These are phyloP conservation scores for Cheilosia vernalis DNA, from an alignment of 2,888 invertebrate genomes.

Conservation along the genomic window DNA sequence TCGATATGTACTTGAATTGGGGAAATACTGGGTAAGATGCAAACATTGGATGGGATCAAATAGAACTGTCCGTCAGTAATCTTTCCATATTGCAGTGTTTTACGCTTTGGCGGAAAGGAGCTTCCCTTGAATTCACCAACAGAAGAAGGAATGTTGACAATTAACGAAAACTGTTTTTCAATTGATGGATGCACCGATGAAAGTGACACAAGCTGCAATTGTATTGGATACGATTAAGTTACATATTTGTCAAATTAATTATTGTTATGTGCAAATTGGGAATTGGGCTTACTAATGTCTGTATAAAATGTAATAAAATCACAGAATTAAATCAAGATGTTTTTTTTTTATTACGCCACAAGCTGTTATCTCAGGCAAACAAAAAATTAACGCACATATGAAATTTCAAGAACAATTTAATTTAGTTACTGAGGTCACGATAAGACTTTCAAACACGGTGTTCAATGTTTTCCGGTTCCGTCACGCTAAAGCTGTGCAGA, in stretches of 20 bases:
- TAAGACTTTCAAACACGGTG: too few species aligned
- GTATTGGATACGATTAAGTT: neutral
- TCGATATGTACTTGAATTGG: conserved; percentile 34
- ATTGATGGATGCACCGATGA: conserved; percentile 19
- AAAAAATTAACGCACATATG: too few species aligned
- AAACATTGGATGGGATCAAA: neutral
- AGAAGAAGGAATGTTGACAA: conserved; percentile 8
- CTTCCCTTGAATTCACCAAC: conserved; percentile 21
- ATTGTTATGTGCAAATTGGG: too few species aligned
- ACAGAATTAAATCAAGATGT: too few species aligned
- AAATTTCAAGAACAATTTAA: too few species aligned
- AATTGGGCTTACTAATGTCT: too few species aligned
- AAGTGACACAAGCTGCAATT: neutral
- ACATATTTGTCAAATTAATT: neutral
- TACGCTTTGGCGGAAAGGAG: conserved; percentile 18
- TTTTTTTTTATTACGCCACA: too few species aligned
- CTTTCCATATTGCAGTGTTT: neutral
- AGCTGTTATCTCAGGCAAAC: too few species aligned
- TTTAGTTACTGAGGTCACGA: too few species aligned
- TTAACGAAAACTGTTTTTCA: conserved; percentile 54
- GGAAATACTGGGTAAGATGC: conserved; percentile 40
- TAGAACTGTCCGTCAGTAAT: neutral
- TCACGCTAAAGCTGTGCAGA: too few species aligned
- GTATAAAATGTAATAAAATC: too few species aligned
- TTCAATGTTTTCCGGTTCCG: too few species aligned